A percentile compares a stretch with the other conserved stretches of the same genome.
Evolutionary conservation across 2,888 invertebrate genomes (phyloP).

Genomic region (Willowsia nigromaculata): DNA sequence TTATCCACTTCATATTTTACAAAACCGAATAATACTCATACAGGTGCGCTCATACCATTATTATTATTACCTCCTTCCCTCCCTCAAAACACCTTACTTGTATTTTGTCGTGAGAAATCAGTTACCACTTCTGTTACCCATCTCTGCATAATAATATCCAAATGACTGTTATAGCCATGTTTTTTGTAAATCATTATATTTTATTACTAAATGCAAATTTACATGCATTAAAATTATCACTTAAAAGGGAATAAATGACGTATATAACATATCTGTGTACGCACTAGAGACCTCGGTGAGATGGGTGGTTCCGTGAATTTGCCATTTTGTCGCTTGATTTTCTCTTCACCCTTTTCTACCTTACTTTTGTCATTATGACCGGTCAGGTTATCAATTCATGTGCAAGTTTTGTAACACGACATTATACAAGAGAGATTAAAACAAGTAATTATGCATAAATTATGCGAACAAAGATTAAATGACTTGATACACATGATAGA

Average conservation of each 20-base stretch:
- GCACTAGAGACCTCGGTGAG: no score
- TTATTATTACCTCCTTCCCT: background rate
- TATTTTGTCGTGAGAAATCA: conserved; percentile 54
- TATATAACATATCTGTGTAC: no score
- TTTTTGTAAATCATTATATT: conserved; percentile 2
- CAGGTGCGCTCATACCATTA: background rate
- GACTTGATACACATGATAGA: no score
- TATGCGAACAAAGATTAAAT: no score
- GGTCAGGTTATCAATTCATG: background rate
- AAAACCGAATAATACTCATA: background rate
- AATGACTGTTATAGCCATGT: background rate
- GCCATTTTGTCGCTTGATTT: background rate
- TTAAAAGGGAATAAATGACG: background rate
- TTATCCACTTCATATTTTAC: background rate
- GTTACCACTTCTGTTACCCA: background rate
- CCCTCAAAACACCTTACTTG: background rate
- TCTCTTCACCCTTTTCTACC: background rate
- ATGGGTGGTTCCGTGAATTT: no score
- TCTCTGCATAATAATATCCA: background rate
- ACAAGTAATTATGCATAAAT: no score
- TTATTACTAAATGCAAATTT: conserved; percentile 27
- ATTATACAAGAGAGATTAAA: no score
- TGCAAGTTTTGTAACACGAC: background rate
- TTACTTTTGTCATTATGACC: background rate
- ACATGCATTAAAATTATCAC: conserved; percentile 3